phyloP scores from a whole-genome alignment of 2,888 invertebrate species.

The Callinectes sapidus region DNA sequence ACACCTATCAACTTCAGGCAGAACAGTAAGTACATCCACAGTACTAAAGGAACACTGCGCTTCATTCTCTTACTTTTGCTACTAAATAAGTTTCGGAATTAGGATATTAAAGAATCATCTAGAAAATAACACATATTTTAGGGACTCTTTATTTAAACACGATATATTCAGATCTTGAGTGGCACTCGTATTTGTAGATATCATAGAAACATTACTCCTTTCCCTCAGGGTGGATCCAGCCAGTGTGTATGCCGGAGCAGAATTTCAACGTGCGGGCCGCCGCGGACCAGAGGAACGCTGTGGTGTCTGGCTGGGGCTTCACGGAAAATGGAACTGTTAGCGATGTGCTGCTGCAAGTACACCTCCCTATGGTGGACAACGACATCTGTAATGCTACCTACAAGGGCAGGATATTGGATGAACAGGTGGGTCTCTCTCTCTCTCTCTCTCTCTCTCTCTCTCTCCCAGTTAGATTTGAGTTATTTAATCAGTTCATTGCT shows the following conservation, averaged over 20 bases:
- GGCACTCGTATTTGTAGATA: not conserved
- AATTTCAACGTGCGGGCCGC: not conserved
- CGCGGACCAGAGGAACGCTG: not conserved
- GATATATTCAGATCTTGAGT: not conserved
- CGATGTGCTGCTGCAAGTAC: constrained; percentile 32
- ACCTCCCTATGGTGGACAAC: constrained; percentile 39
- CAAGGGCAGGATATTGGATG: constrained; percentile 29
- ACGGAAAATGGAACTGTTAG: constrained; percentile 54
- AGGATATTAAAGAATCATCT: not conserved
- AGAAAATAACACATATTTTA: not conserved
- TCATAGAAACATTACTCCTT: not conserved
- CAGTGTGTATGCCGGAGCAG: constrained; percentile 54
- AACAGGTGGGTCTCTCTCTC: constrained; percentile 46
- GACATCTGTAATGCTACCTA: constrained; percentile 38
- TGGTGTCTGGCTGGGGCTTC: constrained; percentile 57
- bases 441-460: not conserved
- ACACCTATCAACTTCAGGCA: constrained; percentile 27
- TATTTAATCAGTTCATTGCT: too few species aligned
- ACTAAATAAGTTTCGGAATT: too few species aligned
- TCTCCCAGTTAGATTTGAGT: not conserved
- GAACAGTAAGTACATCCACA: constrained; percentile 2
- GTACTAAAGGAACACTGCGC: too few species aligned
- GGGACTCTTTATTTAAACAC: not conserved
- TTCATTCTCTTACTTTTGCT: too few species aligned
- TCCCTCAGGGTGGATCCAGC: constrained; percentile 36